A percentile compares a stretch with the other conserved stretches of the same genome.
These are phyloP conservation scores for Deilephila porcellus DNA, from an alignment of 2,888 invertebrate genomes.

Conservation along the genomic window DNA sequence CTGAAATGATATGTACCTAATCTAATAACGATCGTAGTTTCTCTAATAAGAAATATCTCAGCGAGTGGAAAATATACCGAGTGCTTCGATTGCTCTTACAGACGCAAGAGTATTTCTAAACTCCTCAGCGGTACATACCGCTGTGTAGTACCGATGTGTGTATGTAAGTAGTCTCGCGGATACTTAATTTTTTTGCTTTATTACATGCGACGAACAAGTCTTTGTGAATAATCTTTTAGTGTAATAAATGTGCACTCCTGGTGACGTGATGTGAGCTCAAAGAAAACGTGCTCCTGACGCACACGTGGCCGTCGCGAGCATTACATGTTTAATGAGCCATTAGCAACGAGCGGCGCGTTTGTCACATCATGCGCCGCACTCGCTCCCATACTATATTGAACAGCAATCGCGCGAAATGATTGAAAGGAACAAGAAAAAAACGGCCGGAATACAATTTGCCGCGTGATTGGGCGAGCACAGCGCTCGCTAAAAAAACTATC, in stretches of 20 bases:
- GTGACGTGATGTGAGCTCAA: background rate
- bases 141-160: too few species aligned
- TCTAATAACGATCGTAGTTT: too few species aligned
- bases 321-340: background rate
- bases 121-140: too few species aligned
- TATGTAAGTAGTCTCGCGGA: background rate
- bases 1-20: too few species aligned
- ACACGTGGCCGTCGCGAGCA: background rate
- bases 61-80: background rate
- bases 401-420: background rate
- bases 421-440: background rate
- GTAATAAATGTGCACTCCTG: background rate
- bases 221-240: background rate
- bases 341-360: background rate
- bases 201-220: background rate
- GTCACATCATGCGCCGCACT: background rate
- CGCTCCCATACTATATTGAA: background rate
- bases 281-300: background rate
- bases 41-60: background rate
- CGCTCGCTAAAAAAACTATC: constrained; percentile 7
- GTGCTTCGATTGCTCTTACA: background rate
- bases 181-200: background rate
- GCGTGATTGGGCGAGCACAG: constrained; percentile 10
- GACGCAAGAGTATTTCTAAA: background rate
- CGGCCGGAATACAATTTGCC: background rate